Conservation (phyloP, 1,140 invertebrate genomes). For the Contarinia nasturtii region DNA sequence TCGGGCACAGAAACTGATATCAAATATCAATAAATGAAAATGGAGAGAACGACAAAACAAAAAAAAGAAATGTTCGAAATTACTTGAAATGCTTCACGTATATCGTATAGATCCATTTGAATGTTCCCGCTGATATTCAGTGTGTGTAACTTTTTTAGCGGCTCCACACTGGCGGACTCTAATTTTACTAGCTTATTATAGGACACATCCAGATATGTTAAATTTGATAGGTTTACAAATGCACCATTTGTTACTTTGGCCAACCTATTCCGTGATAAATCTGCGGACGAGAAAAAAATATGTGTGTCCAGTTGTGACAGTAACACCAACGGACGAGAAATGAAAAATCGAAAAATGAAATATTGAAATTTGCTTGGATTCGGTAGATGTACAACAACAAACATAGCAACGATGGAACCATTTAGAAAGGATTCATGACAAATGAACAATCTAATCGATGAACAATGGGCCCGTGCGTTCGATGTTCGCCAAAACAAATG, state of each 20-base stretch:
- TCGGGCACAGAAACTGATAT: not conserved
- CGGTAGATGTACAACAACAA: too few relatives aligned
- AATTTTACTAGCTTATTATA: conserved; percentile 50
- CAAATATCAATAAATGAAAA: too few relatives aligned
- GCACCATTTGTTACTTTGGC: conserved; percentile 47
- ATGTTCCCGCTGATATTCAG: conserved; percentile 48
- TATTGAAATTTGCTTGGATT: too few relatives aligned
- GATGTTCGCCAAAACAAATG: too few relatives aligned
- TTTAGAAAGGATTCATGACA: too few relatives aligned
- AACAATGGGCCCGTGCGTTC: conserved; percentile 22
- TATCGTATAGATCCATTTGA: conserved; percentile 20
- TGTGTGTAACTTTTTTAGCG: conserved; percentile 19
- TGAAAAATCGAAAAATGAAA: too few relatives aligned
- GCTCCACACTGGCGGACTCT: conserved; percentile 36
- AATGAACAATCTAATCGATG: too few relatives aligned
- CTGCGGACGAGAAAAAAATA: conserved; percentile 7
- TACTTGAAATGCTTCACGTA: conserved; percentile 24
- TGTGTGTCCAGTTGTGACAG: too few relatives aligned
- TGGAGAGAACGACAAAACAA: not conserved
- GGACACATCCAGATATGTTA: conserved; percentile 45
- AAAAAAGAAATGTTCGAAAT: not conserved
- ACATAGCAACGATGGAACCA: too few relatives aligned
- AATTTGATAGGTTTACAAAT: conserved; percentile 43
- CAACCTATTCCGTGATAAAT: conserved; percentile 48
- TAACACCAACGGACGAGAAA: too few relatives aligned